Conservation (phyloP, 2,888 invertebrate genomes). For the Torymus tubicola region DNA sequence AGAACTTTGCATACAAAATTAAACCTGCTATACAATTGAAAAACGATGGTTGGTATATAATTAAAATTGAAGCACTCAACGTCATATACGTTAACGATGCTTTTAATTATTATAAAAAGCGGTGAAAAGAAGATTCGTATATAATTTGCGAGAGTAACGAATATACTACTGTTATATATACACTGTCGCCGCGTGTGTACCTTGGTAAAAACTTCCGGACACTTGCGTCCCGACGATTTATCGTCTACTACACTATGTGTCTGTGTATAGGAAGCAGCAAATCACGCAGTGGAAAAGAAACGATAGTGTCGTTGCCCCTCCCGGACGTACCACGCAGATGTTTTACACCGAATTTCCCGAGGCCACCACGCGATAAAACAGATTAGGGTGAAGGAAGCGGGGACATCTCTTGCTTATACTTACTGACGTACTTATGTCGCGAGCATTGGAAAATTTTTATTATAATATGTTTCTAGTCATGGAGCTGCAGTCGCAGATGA, state of each 20-base stretch:
- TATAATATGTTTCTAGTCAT: slow-evolving; percentile 12
- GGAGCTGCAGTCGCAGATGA: not conserved
- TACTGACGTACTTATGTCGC: not conserved
- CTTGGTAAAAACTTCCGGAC: not conserved
- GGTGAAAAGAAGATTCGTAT: too few species aligned
- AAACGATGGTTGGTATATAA: too few species aligned
- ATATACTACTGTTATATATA: too few species aligned
- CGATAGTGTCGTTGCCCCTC: not conserved
- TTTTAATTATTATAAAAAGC: too few species aligned
- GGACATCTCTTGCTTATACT: not conserved
- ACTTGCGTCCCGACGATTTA: slow-evolving; percentile 31
- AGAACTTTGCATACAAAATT: too few species aligned
- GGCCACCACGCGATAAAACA: slow-evolving; percentile 1
- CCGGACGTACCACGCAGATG: slow-evolving; percentile 10
- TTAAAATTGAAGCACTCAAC: too few species aligned
- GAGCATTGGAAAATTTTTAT: slow-evolving; percentile 35
- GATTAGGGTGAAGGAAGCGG: slow-evolving; percentile 20
- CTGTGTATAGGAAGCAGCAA: not conserved
- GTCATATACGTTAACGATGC: too few species aligned
- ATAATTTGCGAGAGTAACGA: too few species aligned
- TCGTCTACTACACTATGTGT: not conserved
- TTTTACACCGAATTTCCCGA: slow-evolving; percentile 34
- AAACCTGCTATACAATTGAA: too few species aligned
- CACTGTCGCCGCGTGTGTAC: too few species aligned
- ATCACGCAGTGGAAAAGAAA: not conserved